phyloP scores from a whole-genome alignment of 2,888 invertebrate genomes.

The Pegoplata infirma region DNA sequence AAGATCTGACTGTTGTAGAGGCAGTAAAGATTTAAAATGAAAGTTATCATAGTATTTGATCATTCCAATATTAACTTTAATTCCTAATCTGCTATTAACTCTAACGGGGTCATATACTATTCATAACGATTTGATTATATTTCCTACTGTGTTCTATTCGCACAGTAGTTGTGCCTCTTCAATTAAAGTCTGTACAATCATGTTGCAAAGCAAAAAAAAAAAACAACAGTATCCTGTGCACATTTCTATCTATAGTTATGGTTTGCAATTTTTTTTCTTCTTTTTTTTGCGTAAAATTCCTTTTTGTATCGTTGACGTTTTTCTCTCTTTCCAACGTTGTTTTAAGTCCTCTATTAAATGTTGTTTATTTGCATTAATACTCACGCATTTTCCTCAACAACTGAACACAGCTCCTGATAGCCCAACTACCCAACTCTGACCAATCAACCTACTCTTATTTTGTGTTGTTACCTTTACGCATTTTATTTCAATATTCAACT shows the following conservation, averaged over 20 bases:
- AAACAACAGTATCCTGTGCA: slow-evolving; percentile 20
- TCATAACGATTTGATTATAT: too few species aligned
- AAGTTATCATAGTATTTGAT: too few species aligned
- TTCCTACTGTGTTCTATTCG: background rate
- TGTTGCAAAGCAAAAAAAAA: slow-evolving; percentile 22
- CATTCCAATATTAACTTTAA: too few species aligned
- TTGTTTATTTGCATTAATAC: slow-evolving; percentile 50
- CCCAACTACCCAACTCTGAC: background rate
- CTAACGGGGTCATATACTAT: too few species aligned
- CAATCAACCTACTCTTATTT: background rate
- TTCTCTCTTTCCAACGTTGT: slow-evolving; percentile 28
- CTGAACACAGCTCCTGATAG: background rate
- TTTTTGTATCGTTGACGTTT: slow-evolving; percentile 31
- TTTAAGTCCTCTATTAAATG: slow-evolving; percentile 20
- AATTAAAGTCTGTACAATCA: slow-evolving; percentile 26
- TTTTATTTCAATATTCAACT: slow-evolving; percentile 47
- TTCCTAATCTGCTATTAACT: too few species aligned
- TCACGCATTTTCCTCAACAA: slow-evolving; percentile 51
- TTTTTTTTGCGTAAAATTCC: background rate
- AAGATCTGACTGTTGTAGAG: too few species aligned
- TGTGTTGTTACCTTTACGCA: slow-evolving; percentile 53
- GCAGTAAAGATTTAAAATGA: too few species aligned
- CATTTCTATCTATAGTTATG: slow-evolving; percentile 22
- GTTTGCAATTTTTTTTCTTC: background rate
- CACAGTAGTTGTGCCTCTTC: slow-evolving; percentile 5